Base-by-base conservation (phyloP, 2,113 vertebrate genomes). In the Nerophis lumbriciformis region DNA sequence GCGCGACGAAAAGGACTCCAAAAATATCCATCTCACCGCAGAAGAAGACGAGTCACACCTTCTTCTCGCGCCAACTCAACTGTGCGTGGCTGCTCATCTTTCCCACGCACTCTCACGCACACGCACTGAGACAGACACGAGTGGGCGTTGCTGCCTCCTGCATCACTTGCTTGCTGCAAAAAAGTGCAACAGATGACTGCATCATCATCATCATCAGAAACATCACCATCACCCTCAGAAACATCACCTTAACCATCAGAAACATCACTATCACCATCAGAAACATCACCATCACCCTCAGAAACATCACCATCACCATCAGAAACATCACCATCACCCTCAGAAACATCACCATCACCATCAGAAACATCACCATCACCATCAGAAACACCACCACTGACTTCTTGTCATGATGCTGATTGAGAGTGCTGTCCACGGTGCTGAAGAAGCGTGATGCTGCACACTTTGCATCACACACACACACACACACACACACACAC, bases 381-480 rank as follows among this genome's bases (percentile, higher is more conserved):
- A 19, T 19, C 19, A 19, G 1, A 19, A 19, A 19, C 19, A 19
- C 37, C 53, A 39, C 53, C 73, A 14, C 6, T 72, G 72, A 80
- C 73, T 76, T 71, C 79, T 51, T 63, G 80, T 76, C 59, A 68
- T 63, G 19, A 35, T 47, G 55, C 35, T 74, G 28, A 28, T 38
- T 28, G 35, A 37, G 58, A 13, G 75, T 64, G 72, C 83, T 88
- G 79, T 85, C 86, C 81, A 3, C 10, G 79, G 86, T 88, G 69
- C 83, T 85, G 79, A 64, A 61, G 1, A 4, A 14, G 21, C 10
- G 21, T 19, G 44, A 51, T 4, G 54, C 55, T 16, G 19, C 14
- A 4, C n/a, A 4, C 6, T 53, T 36, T 53, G 35, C 6, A 37
- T 37, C 28, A 1, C 19, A 19, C 19, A 19, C 19, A 1, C 19